Conservation (phyloP, 2,888 invertebrate genomes). For the Heliconius erato region DNA sequence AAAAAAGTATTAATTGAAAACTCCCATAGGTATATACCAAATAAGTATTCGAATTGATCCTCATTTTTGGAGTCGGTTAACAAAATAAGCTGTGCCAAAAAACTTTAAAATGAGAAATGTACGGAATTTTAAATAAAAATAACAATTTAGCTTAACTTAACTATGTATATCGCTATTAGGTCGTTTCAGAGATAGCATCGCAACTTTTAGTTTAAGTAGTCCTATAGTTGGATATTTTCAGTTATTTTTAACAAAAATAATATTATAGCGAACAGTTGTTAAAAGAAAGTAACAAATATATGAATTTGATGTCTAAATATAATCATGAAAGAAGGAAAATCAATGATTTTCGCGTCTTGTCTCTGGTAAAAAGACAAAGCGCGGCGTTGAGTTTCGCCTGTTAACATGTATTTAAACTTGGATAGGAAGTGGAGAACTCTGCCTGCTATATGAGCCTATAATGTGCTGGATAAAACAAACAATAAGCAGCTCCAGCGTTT, state of each 20-base stretch:
- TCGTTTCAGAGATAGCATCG: constrained; percentile 37
- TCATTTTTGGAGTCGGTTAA: not conserved
- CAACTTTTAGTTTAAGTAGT: constrained; percentile 34
- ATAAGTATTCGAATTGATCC: no score
- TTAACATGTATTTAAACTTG: no score
- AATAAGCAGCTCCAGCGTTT: no score
- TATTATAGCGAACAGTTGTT: not conserved
- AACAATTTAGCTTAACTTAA: constrained; percentile 22
- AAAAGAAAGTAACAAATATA: not conserved
- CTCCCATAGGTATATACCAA: no score
- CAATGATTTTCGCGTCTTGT: no score
- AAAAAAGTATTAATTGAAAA: no score
- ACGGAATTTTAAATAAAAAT: constrained; percentile 21
- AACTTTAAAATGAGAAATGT: not conserved
- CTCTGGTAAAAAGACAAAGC: no score
- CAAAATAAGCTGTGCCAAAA: not conserved
- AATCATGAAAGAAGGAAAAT: no score
- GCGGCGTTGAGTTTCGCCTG: no score
- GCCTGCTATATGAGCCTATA: no score
- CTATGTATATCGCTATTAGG: constrained; percentile 32
- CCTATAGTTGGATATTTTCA: constrained; percentile 30
- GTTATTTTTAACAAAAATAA: constrained; percentile 30
- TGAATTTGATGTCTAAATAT: not conserved
- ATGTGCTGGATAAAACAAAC: no score
- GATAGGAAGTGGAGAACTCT: no score